These are phyloP conservation scores for Catajapyx aquilonaris DNA, from an alignment of 1,140 invertebrate genomes.

Conservation along the genomic window DNA sequence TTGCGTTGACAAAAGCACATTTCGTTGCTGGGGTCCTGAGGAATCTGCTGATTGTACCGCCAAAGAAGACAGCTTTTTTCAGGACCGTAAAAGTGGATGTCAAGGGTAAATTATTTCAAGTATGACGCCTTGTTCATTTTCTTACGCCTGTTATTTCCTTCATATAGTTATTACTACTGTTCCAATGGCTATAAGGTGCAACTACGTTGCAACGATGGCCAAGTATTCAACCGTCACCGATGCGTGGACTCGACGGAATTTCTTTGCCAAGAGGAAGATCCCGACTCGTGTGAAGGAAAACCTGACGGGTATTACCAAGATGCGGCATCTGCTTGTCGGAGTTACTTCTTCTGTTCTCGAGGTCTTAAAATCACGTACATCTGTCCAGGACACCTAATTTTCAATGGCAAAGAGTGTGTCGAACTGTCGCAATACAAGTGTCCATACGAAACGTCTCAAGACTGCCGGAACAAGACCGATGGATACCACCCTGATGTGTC, in stretches of 20 bases:
- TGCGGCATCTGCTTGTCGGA: constrained; percentile 27
- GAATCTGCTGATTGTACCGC: background rate
- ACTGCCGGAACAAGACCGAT: constrained; percentile 24
- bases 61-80: background rate
- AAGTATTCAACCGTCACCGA: constrained; percentile 17
- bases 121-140: background rate
- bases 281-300: constrained; percentile 22
- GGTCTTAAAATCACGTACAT: constrained; percentile 30
- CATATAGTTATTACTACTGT: background rate
- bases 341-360: constrained; percentile 30
- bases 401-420: constrained; percentile 31
- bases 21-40: constrained; percentile 6
- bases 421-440: constrained; percentile 20
- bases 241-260: constrained; percentile 12
- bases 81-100: background rate
- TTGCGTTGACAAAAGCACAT: constrained; percentile 10
- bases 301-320: constrained; percentile 32
- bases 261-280: constrained; percentile 12
- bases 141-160: background rate
- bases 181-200: background rate
- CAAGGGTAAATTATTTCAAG: background rate
- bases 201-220: constrained; percentile 12
- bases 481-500: constrained; percentile 30
- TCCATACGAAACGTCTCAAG: constrained; percentile 19
- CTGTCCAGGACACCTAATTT: constrained; percentile 24